Percentiles rank a stretch among this genome's conserved stretches.
phyloP scores from a whole-genome alignment of 2,888 invertebrate species.

The Stictocephala bisonia region DNA sequence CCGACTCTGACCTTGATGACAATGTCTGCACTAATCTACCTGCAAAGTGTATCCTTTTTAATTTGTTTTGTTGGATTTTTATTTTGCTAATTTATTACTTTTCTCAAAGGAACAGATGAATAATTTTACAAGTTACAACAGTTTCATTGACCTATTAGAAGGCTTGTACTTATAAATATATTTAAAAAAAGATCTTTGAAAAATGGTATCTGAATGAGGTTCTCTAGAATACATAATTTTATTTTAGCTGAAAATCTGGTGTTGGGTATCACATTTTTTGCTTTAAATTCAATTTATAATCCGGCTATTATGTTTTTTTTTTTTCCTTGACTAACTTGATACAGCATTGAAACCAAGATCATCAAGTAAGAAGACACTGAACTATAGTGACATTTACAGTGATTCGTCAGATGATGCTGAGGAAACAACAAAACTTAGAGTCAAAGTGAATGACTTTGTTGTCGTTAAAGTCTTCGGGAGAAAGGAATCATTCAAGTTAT shows the following conservation, averaged over 20 bases:
- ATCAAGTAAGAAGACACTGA: not conserved
- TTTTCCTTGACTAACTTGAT: conserved; percentile 24
- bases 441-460: conserved; percentile 32
- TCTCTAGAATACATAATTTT: too few species aligned
- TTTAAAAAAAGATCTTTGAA: too few species aligned
- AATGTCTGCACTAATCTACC: not conserved
- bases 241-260: not conserved
- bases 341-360: conserved; percentile 11
- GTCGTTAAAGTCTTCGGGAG: conserved; percentile 25
- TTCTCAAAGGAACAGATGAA: too few species aligned
- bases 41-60: conserved; percentile 37
- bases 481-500: conserved; percentile 16
- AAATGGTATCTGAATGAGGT: too few species aligned
- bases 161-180: too few species aligned
- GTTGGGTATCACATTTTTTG: conserved; percentile 14
- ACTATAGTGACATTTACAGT: not conserved
- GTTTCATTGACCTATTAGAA: too few species aligned
- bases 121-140: too few species aligned
- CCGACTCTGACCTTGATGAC: conserved; percentile 15
- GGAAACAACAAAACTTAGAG: conserved; percentile 17
- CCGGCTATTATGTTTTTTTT: conserved; percentile 12
- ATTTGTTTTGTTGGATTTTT: conserved; percentile 18
- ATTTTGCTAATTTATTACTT: not conserved
- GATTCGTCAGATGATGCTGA: conserved; percentile 10
- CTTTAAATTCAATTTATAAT: conserved; percentile 14